phyloP scores from a whole-genome alignment of 2,797 vertebrate genomes.

The Chrysocyon brachyurus region DNA sequence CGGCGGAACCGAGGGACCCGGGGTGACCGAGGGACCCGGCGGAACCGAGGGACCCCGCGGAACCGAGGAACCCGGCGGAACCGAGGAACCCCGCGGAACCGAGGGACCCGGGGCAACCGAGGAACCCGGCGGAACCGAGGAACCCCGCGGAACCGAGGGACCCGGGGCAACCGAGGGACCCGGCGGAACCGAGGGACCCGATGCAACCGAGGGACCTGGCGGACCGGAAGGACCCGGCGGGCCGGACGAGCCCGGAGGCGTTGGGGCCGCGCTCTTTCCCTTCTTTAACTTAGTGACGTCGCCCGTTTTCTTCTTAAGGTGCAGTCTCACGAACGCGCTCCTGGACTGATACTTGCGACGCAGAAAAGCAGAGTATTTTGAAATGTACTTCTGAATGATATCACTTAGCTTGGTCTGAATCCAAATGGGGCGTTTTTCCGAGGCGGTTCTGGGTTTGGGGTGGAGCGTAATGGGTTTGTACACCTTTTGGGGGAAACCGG shows the following conservation, averaged over 20 bases:
- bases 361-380: slow-evolving; percentile 80
- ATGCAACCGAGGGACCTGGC: too few species aligned
- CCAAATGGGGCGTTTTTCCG: slow-evolving; percentile 80
- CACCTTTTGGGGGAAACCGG: slow-evolving; percentile 73
- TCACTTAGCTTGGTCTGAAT: slow-evolving; percentile 84
- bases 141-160: too few species aligned
- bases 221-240: background rate
- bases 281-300: slow-evolving; percentile 79
- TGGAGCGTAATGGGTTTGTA: slow-evolving; percentile 75
- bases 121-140: too few species aligned
- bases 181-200: background rate
- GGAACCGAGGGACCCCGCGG: background rate
- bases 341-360: slow-evolving; percentile 79
- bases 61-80: too few species aligned
- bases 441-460: slow-evolving; percentile 66
- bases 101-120: background rate
- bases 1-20: background rate
- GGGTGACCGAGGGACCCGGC: too few species aligned
- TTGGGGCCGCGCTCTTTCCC: slow-evolving; percentile 54
- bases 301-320: slow-evolving; percentile 83
- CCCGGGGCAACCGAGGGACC: too few species aligned
- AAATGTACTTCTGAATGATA: slow-evolving; percentile 81
- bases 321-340: slow-evolving; percentile 79
- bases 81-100: too few species aligned
- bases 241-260: too few species aligned